Evolutionary conservation across 2,888 invertebrate species (phyloP), one percentile per base, ranked within the genome.

Genomic region (Philaethria dido): DNA sequence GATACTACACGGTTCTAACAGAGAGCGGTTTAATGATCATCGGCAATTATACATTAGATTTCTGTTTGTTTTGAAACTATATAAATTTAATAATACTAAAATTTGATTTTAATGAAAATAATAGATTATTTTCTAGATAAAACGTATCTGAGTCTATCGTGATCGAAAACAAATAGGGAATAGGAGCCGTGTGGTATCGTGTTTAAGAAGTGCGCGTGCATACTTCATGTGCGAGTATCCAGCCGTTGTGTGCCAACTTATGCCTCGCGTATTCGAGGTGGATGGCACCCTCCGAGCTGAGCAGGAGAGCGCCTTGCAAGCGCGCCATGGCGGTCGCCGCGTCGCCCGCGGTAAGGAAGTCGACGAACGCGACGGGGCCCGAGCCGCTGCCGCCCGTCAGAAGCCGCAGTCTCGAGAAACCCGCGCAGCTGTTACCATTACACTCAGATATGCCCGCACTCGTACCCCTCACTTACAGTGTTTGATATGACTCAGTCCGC

Each of bases 201-300:
- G 63, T 42, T 69, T 69, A 57, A 69, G 64, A 69, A 68, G 87
- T 87, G 88, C 89, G 80, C 88, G 89, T 89, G 88, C 92, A 89
- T 92, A 92, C 91, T 91, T 91, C 92, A 85, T 91, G 92, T 87
- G 90, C 89, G 88, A 89, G 89, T 87, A 92, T 93, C 93, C 93
- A 93, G 88, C 93, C 93, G 89, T 93, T 93, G 93, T 93, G 93
- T 87, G 98, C 97, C 98, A 99, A 98, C 95, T 99, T 99, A 93
- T 97, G 98, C 94, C 98, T 98, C 92, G 99, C 99, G 95, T 97
- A 99, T 94, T 99, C 99, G 93, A 99, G 98, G 91, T 99, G 96
- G 91, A 99, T 98, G 87, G 98, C 98, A 80, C 98, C 98, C 89
- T 99, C 97, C 78, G 98, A 98, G 91, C 98, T 98, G 90, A 98